phyloP scores from a whole-genome alignment of 2,113 vertebrate genomes.

The Proteles cristata region DNA sequence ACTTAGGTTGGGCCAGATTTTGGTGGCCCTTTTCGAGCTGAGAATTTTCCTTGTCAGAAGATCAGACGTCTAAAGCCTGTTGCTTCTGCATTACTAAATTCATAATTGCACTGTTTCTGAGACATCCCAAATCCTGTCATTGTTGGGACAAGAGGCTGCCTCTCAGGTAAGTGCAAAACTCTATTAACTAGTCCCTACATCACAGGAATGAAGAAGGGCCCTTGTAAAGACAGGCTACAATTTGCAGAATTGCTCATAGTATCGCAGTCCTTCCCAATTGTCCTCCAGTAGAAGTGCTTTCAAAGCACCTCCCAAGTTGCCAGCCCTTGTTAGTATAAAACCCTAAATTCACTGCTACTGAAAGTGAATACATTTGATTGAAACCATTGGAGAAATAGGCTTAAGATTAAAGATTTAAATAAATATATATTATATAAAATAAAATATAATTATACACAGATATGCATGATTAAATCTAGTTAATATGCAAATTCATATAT shows the following conservation, averaged over 20 bases:
- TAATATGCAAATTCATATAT: neutral
- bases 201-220: no score
- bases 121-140: neutral
- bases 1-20: neutral
- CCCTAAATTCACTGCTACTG: neutral
- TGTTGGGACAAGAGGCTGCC: neutral
- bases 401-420: neutral
- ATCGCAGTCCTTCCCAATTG: neutral
- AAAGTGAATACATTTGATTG: neutral
- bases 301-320: neutral
- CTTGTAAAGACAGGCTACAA: neutral
- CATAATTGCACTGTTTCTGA: neutral
- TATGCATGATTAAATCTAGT: neutral
- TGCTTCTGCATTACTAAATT: neutral
- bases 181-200: neutral
- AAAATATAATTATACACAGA: neutral
- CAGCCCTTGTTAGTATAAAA: neutral
- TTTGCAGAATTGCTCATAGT: neutral
- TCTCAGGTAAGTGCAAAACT: neutral
- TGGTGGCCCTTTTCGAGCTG: neutral
- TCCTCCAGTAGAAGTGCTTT: neutral
- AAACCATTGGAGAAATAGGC: neutral
- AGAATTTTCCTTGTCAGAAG: neutral
- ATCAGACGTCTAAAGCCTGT: neutral
- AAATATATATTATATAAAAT: neutral